phyloP scores from a whole-genome alignment of 2,888 invertebrate species.

The Neoitamus cyanurus region DNA sequence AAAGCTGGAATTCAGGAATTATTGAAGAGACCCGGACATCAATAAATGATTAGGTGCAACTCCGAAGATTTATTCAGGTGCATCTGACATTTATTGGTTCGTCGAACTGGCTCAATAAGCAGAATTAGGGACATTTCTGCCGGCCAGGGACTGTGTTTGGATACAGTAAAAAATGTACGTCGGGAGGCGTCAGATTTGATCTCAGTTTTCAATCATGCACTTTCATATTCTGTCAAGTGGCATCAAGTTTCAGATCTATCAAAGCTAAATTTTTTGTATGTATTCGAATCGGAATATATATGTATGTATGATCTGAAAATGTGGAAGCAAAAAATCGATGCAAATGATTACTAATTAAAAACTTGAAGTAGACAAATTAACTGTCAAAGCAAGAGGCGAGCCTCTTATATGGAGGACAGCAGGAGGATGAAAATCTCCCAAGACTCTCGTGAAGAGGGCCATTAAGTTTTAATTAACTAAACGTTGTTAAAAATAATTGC shows the following conservation, averaged over 20 bases:
- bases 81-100: neutral
- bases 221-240: neutral
- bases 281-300: too few species aligned
- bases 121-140: neutral
- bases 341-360: neutral
- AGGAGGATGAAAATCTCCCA: neutral
- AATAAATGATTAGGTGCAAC: conserved; percentile 10
- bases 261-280: neutral
- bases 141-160: neutral
- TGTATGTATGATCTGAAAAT: too few species aligned
- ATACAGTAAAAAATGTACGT: neutral
- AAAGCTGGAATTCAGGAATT: neutral
- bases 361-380: neutral
- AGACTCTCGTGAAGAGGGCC: neutral
- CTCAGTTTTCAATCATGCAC: neutral
- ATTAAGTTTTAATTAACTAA: conserved; percentile 32
- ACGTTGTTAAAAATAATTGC: conserved; percentile 19
- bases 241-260: neutral
- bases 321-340: too few species aligned
- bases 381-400: neutral
- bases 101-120: neutral
- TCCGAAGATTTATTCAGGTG: neutral
- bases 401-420: neutral
- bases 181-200: neutral
- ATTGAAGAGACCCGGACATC: neutral